Percentiles rank a stretch among this genome's conserved stretches.
phyloP scores from a whole-genome alignment of 2,888 invertebrate genomes.

The Athalia rosae region DNA sequence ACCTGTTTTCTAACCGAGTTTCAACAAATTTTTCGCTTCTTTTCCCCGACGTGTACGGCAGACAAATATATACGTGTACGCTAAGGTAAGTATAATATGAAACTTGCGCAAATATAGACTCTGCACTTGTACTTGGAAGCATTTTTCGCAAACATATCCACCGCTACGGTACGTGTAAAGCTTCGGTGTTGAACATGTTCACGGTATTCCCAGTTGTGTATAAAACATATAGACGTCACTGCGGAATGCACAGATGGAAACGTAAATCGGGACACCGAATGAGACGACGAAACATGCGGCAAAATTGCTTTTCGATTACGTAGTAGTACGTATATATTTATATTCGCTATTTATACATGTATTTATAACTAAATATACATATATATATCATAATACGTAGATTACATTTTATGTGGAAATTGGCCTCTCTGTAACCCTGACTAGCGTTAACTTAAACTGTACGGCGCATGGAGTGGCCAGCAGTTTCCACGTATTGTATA shows the following conservation, averaged over 20 bases:
- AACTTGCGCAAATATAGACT: conserved; percentile 55
- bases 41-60: conserved; percentile 29
- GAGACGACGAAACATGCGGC: conserved; percentile 46
- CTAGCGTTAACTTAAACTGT: no score
- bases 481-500: no score
- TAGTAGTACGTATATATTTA: background rate
- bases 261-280: conserved; percentile 32
- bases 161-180: background rate
- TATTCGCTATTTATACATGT: conserved; percentile 1
- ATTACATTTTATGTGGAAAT: no score
- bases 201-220: conserved; percentile 24
- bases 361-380: no score
- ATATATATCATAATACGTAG: no score
- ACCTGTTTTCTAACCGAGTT: conserved; percentile 13
- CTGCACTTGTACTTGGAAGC: conserved; percentile 48
- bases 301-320: conserved; percentile 61
- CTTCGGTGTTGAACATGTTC: conserved; percentile 10
- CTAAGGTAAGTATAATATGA: conserved; percentile 4
- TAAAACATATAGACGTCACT: background rate
- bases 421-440: no score
- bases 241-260: conserved; percentile 19
- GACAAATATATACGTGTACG: no score
- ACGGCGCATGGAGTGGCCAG: no score
- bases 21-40: conserved; percentile 19
- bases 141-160: conserved; percentile 49